Evolutionary conservation across 2,113 vertebrate species (phyloP), one percentile per base, ranked within the genome.

Genomic region (Bothrops jararaca): DNA sequence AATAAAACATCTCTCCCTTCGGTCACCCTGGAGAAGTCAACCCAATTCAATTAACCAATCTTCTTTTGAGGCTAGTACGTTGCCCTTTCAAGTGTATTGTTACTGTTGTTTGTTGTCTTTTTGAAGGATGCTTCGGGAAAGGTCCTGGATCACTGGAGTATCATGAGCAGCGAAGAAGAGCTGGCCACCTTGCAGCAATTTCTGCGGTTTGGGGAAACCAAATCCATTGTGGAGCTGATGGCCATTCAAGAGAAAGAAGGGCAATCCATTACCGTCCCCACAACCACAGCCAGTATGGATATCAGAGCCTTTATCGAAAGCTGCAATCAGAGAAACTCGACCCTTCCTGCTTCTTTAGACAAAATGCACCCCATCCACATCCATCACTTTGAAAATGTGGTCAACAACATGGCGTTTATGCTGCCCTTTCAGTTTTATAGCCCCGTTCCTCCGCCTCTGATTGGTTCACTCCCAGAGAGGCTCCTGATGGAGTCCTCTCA

Each of bases 181-280:
- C 97, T 99, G 57, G 99, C 98, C 48, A 99, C 99, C 0, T 94
- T 99, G 96, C 99, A 99, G 96, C 99, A 99, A 96, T 99, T 99
- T 95, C 98, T 99, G 91, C 99, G 99, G 58, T 99, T 99, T 91
- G 99, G 99, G 26, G 99, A 99, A 97, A 99, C 99, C 12, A 99
- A 99, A 91, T 99, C 99, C 93, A 99, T 99, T 13, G 99, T 99
- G 85, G 99, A 99, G 96, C 98, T 99, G 94, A 99, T 99, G 99
- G 98, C 98, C 45, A 97, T 99, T 94, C 99, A 99, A 92, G 99
- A 99, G 95, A 99, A 99, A 95, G 99, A 99, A 95, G 99, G 98
- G 9, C 99, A 98, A 90, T 96, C 98, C 0, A 97, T 99, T 48
- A 48, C 98, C 93, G 96, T 99, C 42, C 99, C 99, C 0, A 98